Evolutionary conservation across 2,113 vertebrate species (phyloP).

Genomic region (Macroglossus sobrinus): DNA sequence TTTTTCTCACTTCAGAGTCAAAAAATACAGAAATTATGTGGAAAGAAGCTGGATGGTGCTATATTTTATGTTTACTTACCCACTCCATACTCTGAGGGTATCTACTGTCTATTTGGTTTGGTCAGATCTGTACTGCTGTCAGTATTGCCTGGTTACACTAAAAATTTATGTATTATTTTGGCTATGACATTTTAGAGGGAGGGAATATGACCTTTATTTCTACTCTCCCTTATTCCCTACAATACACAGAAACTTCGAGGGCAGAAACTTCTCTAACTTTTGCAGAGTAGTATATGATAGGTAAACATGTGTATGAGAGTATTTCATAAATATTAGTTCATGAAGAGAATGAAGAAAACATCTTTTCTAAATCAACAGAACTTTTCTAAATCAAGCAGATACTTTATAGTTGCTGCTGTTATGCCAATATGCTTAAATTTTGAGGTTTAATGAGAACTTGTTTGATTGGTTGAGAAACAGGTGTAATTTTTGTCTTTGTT

Average conservation of each 20-base stretch:
- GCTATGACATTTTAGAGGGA: not conserved
- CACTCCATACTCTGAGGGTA: not conserved
- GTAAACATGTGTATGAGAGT: not conserved
- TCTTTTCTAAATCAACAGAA: not conserved
- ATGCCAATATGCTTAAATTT: not conserved
- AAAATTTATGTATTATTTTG: not conserved
- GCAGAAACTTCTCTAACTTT: not conserved
- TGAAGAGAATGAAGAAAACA: not conserved
- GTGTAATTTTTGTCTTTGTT: not conserved
- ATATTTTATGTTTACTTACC: not conserved
- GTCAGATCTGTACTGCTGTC: not conserved
- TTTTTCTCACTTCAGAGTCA: not conserved
- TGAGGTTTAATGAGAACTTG: not conserved
- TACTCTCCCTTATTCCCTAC: not conserved
- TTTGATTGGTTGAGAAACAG: not conserved
- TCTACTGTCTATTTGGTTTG: not conserved
- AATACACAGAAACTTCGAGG: not conserved
- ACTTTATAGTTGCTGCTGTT: not conserved
- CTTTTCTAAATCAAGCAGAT: not conserved
- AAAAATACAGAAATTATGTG: not conserved
- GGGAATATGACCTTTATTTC: not conserved
- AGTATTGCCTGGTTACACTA: not conserved
- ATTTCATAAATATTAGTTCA: not conserved
- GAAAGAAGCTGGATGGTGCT: not conserved
- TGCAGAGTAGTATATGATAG: not conserved